Evolutionary conservation across 2,113 vertebrate genomes (phyloP).

Genomic region (Caranx melampygus): DNA sequence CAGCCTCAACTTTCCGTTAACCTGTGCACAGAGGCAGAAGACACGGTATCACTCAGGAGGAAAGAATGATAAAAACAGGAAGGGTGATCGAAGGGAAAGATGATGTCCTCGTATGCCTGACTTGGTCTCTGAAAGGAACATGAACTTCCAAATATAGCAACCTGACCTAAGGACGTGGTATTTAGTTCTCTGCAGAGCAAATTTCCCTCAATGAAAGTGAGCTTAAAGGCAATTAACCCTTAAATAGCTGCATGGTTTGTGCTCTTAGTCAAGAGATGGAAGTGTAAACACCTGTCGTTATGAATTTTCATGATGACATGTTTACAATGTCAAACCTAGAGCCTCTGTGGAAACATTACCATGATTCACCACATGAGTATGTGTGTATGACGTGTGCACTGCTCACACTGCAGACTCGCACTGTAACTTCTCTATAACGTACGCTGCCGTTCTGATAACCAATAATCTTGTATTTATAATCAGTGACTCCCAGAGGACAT

Average conservation of each 20-base stretch:
- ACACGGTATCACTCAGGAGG: slow-evolving; percentile 73
- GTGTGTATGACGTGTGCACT: neutral
- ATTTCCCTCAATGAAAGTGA: slow-evolving; percentile 10
- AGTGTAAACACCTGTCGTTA: slow-evolving; percentile 16
- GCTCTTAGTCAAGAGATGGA: slow-evolving; percentile 35
- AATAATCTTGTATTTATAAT: slow-evolving; percentile 74
- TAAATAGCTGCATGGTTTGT: slow-evolving; percentile 32
- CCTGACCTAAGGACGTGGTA: slow-evolving; percentile 38
- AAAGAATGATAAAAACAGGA: slow-evolving; percentile 52
- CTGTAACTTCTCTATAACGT: neutral
- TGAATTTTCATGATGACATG: slow-evolving; percentile 16
- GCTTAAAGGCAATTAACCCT: slow-evolving; percentile 29
- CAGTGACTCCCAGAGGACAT: slow-evolving; percentile 56
- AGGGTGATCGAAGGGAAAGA: slow-evolving; percentile 60
- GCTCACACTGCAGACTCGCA: neutral
- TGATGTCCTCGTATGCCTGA: slow-evolving; percentile 65
- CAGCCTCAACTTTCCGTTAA: slow-evolving; percentile 75
- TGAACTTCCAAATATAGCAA: slow-evolving; percentile 62
- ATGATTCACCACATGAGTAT: slow-evolving; percentile 10
- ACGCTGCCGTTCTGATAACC: slow-evolving; percentile 48
- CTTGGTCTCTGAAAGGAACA: slow-evolving; percentile 58
- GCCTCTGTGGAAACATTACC: neutral
- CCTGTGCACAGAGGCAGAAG: slow-evolving; percentile 75
- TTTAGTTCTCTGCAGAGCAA: slow-evolving; percentile 40
- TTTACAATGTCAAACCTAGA: neutral